Evolutionary conservation across 2,113 vertebrate genomes (phyloP).

Genomic region (Electrona antarctica): DNA sequence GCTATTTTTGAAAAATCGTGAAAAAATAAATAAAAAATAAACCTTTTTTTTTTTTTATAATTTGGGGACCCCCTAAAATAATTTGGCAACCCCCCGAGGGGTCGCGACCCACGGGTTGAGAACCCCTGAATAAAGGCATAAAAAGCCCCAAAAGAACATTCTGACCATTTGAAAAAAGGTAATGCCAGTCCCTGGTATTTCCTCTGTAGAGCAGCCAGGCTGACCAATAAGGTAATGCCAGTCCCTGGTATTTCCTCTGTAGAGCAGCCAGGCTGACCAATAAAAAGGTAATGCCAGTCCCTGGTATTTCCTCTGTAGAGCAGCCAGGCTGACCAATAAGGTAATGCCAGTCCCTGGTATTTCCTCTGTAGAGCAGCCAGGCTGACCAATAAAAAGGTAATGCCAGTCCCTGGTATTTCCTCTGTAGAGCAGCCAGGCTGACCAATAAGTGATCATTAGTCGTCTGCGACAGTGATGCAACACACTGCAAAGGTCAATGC

Average conservation of each 20-base stretch:
- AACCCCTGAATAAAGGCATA: no score
- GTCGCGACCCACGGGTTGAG: no score
- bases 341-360: no score
- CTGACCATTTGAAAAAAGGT: no score
- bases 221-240: conserved; percentile 4
- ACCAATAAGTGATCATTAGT: conserved; percentile 29
- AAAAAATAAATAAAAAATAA: no score
- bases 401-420: no score
- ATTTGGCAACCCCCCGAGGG: no score
- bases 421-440: background rate
- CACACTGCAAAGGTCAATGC: conserved; percentile 63
- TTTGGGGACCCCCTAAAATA: no score
- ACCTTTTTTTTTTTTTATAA: no score
- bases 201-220: background rate
- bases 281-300: background rate
- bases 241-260: background rate
- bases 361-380: background rate
- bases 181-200: background rate
- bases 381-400: conserved; percentile 3
- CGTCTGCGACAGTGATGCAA: conserved; percentile 67
- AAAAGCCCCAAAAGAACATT: no score
- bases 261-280: conserved; percentile 2
- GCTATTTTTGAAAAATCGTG: no score
- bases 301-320: background rate
- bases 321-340: conserved; percentile 6